Percentiles rank a stretch among this genome's conserved stretches.
Evolutionary conservation across 2,797 vertebrate genomes (phyloP).

Genomic region (Anniella stebbinsi): DNA sequence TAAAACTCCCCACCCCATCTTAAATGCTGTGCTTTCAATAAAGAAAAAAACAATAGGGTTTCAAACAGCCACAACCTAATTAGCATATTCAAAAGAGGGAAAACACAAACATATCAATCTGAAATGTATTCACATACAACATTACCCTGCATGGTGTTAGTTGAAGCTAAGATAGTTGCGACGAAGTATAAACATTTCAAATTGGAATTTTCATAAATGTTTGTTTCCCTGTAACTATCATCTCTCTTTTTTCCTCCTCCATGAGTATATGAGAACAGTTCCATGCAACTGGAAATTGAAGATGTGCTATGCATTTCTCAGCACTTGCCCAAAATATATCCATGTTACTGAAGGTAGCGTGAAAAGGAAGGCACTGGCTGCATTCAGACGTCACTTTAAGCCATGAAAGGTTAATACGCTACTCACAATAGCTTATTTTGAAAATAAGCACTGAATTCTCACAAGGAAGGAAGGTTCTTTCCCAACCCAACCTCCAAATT

Average conservation of each 20-base stretch:
- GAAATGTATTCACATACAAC: neutral
- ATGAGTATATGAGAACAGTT: neutral
- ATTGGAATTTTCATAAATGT: slow-evolving; percentile 45
- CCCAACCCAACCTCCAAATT: neutral
- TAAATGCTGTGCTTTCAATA: neutral
- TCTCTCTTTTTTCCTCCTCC: slow-evolving; percentile 54
- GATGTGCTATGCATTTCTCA: slow-evolving; percentile 50
- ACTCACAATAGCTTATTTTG: too few species aligned
- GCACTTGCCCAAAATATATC: slow-evolving; percentile 9
- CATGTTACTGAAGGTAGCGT: neutral
- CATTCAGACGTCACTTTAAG: too few species aligned
- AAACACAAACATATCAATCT: neutral
- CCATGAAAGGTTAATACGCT: too few species aligned
- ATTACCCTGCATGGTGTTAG: neutral
- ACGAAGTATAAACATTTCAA: slow-evolving; percentile 53
- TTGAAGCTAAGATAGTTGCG: neutral
- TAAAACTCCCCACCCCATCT: too few species aligned
- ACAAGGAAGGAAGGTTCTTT: too few species aligned
- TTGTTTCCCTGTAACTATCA: slow-evolving; percentile 56
- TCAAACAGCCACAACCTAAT: neutral
- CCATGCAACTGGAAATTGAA: slow-evolving; percentile 19
- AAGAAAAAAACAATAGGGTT: neutral
- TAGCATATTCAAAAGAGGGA: neutral
- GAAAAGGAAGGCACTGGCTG: neutral
- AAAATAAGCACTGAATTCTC: neutral